Evolutionary conservation across 2,888 invertebrate species (phyloP), one percentile per base, ranked within the genome.

Genomic region (Aethes cnicana): DNA sequence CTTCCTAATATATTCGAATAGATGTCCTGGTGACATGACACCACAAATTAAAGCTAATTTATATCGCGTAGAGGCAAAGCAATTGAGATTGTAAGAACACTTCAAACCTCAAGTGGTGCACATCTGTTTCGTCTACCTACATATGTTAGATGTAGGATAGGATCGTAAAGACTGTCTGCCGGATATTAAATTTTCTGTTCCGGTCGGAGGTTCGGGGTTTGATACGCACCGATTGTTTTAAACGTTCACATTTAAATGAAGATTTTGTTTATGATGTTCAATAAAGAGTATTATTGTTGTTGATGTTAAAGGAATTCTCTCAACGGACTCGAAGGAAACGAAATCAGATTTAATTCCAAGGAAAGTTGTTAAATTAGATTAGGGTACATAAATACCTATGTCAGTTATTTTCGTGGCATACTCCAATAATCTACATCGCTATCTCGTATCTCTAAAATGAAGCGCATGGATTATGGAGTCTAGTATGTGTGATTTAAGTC

Each of bases 1-100:
- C 43, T 28, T 21, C 69, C 59, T 69, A 72, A 72, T 74, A 66
- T 64, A 66, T 62, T 28, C 30, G 46, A 46, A 44, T 33, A 52
- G 26, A 18, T 30, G 41, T 42, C 41, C 25, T 32, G 32, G 8
- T 20, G 28, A 42, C 44, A 37, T 39, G 30, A 44, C 50, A 37
- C 17, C 49, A 32, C 43, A 37, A 37, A 46, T 46, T 52, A 32
- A 37, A 52, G 46, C 26, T 39, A 37, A 52, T 52, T 39, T 39
- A 39, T 52, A 16, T 30, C 20, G 36, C 20, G 23, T 33, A 16
- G 35, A 52, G 20, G 39, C 39, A 52, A 52, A 44, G 32, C 52
- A 52, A 46, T 52, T 39, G 37, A 52, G 26, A 39, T 46, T 23
- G 17, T 21, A 25, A 25, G 44, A 44, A 39, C 44, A 46, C 44